Base-by-base conservation (phyloP, 2,888 invertebrate species). In the Leptinotarsa juncta region DNA sequence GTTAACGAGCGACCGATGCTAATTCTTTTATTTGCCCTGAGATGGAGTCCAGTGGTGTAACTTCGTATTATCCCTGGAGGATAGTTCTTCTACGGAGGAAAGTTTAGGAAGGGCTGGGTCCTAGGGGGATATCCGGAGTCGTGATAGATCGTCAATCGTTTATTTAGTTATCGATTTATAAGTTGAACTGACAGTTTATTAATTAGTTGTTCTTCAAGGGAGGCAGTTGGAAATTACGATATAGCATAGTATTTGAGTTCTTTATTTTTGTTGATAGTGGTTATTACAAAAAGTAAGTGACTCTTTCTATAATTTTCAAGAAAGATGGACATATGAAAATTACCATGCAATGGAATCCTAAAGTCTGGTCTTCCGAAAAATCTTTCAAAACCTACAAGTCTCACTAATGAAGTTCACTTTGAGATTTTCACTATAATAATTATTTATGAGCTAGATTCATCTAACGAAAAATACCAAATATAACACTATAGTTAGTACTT, bases 101-200 rank as follows among this genome's bases (percentile, higher is more conserved):
- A 76, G 67, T 76, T 76, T 57, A 71, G 70, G 57, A 50, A 75
- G 73, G 73, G 57, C 32, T 12, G 18, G 62, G 65, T 68, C 73
- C 65, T 71, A n/a, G 26, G 76, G 76, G 71, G 70, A 65, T 73
- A 71, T 42, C 53, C 15, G 67, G 49, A 70, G 62, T 73, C 62
- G 72, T 62, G 73, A 76, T 73, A 32, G 71, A 73, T 70, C 73
- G 70, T 70, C 76, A 70, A 71, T 69, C 26, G n/a, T 71, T 65
- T 65, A 67, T 55, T 73, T n/a, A 67, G 70, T 68, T 71, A 76
- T 76, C 75, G 75, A 73, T 76, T 62, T 32, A 23, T 50, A 23
- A 26, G 65, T 26, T 50, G 70, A 62, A 53, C 60, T 51, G 73
- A 68, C 73, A 73, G 70, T 76, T 73, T 72, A 70, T 76, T 76